These are phyloP conservation scores for Sinocyclocheilus anshuiensis DNA, from an alignment of 2,113 vertebrate species.

Conservation along the genomic window DNA sequence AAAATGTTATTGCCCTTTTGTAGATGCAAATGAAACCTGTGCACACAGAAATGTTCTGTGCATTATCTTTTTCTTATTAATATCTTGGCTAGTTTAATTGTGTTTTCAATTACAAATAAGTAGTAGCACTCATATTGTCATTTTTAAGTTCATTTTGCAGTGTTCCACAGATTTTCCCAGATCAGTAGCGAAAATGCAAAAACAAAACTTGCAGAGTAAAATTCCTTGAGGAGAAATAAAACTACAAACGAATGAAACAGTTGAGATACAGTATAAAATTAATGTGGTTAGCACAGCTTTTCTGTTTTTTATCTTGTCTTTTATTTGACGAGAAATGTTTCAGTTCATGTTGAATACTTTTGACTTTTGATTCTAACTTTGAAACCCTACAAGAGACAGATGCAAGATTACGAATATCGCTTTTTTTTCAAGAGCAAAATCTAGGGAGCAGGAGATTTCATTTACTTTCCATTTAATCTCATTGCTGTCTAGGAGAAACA, in stretches of 20 bases:
- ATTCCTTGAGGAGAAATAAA: neutral
- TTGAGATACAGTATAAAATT: neutral
- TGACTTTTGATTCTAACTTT: neutral
- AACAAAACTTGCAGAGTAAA: neutral
- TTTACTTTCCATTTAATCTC: slow-evolving; percentile 24
- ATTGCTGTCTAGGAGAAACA: slow-evolving; percentile 16
- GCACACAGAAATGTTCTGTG: neutral
- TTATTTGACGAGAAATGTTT: neutral
- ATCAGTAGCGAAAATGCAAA: neutral
- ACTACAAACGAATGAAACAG: neutral
- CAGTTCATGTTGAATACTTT: neutral
- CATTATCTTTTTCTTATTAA: neutral
- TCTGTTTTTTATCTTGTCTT: neutral
- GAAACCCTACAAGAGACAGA: neutral
- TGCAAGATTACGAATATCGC: neutral
- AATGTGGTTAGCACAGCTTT: neutral
- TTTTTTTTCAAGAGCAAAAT: neutral
- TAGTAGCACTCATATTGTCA: neutral
- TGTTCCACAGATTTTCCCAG: neutral
- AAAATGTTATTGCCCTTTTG: neutral
- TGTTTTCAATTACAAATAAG: neutral
- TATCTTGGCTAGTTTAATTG: neutral
- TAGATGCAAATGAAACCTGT: neutral
- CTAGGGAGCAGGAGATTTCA: neutral
- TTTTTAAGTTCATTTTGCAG: neutral